Percentiles rank a stretch among this genome's conserved stretches.
Conservation (phyloP, 2,113 vertebrate genomes). For the Pyrgilauda ruficollis region DNA sequence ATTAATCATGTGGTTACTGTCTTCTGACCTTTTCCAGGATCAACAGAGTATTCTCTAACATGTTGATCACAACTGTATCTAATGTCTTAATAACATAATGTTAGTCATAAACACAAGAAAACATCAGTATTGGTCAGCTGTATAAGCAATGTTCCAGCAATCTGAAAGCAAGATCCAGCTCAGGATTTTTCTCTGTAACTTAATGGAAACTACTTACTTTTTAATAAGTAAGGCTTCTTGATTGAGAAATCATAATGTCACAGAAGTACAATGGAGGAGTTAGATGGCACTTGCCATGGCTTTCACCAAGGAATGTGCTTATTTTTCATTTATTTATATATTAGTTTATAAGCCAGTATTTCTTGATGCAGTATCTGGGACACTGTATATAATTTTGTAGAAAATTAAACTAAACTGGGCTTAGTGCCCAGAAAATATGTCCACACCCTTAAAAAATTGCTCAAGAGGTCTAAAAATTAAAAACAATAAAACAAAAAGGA, state of each 20-base stretch:
- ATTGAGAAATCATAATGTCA: not conserved
- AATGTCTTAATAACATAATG: constrained; percentile 39
- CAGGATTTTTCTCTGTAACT: not conserved
- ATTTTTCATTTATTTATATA: not conserved
- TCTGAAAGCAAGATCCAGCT: not conserved
- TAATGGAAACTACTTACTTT: not conserved
- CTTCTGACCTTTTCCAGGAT: constrained; percentile 34
- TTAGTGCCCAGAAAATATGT: not conserved
- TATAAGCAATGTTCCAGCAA: not conserved
- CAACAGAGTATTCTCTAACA: constrained; percentile 26
- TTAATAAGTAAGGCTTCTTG: not conserved
- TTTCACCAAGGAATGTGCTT: not conserved
- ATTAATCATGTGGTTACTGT: constrained; percentile 33
- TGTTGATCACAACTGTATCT: constrained; percentile 40
- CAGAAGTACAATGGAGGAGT: not conserved
- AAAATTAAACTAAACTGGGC: constrained; percentile 12
- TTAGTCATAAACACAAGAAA: not conserved
- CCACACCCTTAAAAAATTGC: not conserved
- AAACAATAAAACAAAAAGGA: not conserved
- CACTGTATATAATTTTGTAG: not conserved
- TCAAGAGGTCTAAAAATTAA: not conserved
- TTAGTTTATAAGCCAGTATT: not conserved
- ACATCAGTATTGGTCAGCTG: not conserved
- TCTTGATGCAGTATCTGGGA: constrained; percentile 9
- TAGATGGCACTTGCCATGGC: not conserved